These are phyloP conservation scores for Cinara cedri DNA, from an alignment of 2,888 invertebrate genomes.

Conservation along the genomic window DNA sequence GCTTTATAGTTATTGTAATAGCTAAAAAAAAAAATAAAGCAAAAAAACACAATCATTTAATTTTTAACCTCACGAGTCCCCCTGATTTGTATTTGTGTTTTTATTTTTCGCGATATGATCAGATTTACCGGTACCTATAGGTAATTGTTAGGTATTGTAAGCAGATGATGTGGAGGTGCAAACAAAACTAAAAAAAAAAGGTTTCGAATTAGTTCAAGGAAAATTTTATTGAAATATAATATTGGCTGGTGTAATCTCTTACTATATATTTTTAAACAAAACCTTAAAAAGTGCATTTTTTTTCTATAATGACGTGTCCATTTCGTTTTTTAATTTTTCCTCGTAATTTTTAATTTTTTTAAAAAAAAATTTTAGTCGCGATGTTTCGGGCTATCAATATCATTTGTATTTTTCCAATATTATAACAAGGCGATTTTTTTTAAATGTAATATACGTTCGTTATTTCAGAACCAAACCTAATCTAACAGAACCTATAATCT, in stretches of 20 bases:
- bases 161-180: background rate
- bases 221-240: background rate
- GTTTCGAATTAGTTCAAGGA: conserved; percentile 15
- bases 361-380: background rate
- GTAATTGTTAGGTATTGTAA: background rate
- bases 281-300: too few species aligned
- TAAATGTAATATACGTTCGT: too few species aligned
- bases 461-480: too few species aligned
- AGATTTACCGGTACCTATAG: background rate
- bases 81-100: background rate
- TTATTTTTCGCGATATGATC: background rate
- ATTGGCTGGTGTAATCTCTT: too few species aligned
- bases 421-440: too few species aligned
- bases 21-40: conserved; percentile 7
- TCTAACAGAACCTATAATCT: too few species aligned
- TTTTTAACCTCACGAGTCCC: conserved; percentile 21
- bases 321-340: background rate
- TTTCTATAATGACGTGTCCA: too few species aligned
- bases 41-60: background rate
- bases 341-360: background rate
- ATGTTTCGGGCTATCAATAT: too few species aligned
- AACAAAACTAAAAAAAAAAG: background rate
- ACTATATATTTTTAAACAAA: background rate
- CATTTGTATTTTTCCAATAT: too few species aligned
- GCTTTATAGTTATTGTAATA: background rate